phyloP scores from a whole-genome alignment of 2,113 vertebrate species.

The Leuciscus idus region DNA sequence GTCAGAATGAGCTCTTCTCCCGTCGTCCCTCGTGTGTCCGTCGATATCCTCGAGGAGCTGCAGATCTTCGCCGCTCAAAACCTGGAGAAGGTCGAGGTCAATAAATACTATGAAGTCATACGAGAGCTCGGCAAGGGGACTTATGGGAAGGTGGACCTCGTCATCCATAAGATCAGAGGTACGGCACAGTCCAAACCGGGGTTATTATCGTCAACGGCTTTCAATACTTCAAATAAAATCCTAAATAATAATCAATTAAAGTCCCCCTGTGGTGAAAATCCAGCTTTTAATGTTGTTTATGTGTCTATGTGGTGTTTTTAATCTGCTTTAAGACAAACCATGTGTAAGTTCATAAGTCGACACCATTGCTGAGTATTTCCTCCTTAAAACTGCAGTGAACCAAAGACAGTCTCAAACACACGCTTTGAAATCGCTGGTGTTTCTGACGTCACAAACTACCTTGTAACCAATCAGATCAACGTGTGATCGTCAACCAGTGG shows the following conservation, averaged over 20 bases:
- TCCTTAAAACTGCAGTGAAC: too few relatives aligned
- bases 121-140: conserved; percentile 81
- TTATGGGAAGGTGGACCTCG: conserved; percentile 82
- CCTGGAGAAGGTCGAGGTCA: conserved; percentile 78
- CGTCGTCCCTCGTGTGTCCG: conserved; percentile 73
- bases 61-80: conserved; percentile 79
- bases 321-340: too few relatives aligned
- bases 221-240: background rate
- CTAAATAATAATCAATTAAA: background rate
- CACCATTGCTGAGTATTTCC: too few relatives aligned
- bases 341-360: too few relatives aligned
- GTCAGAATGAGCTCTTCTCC: conserved; percentile 79
- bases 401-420: too few relatives aligned
- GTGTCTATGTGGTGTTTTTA: too few relatives aligned
- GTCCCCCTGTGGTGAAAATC: too few relatives aligned
- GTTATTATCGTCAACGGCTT: background rate
- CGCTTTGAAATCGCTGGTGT: too few relatives aligned
- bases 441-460: too few relatives aligned
- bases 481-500: too few relatives aligned
- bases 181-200: conserved; percentile 44
- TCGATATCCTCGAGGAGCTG: conserved; percentile 80
- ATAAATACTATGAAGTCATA: conserved; percentile 79
- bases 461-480: too few relatives aligned
- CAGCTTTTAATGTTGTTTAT: too few relatives aligned
- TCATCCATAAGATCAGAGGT: conserved; percentile 80